These are phyloP conservation scores for Elgonia sp. DNA, from an alignment of 2,888 invertebrate genomes.

Conservation along the genomic window DNA sequence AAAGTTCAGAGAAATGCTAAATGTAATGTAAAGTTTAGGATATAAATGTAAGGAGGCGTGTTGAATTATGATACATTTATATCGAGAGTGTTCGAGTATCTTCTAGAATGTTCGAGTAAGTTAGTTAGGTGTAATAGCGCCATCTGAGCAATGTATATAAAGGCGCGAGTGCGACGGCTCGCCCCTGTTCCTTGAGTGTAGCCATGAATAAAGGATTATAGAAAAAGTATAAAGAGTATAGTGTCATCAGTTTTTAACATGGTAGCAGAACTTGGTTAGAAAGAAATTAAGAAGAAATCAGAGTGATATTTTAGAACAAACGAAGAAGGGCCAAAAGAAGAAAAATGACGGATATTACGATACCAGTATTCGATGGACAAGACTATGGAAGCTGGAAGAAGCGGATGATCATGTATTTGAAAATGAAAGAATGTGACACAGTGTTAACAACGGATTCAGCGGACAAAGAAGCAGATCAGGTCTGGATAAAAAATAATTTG, in stretches of 20 bases:
- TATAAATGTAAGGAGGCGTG: conserved; percentile 23
- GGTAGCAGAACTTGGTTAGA: too few relatives aligned
- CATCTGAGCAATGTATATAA: too few relatives aligned
- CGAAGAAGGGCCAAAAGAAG: not conserved
- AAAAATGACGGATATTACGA: conserved; percentile 17
- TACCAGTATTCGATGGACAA: conserved; percentile 75
- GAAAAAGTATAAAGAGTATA: too few relatives aligned
- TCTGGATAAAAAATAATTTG: conserved; percentile 72
- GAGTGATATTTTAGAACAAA: too few relatives aligned
- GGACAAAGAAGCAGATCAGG: conserved; percentile 67
- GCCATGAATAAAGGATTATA: too few relatives aligned
- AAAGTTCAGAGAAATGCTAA: conserved; percentile 4
- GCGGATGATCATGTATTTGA: conserved; percentile 64
- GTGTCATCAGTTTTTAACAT: too few relatives aligned
- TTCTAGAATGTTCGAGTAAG: too few relatives aligned
- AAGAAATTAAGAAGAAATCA: too few relatives aligned
- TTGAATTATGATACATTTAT: conserved; percentile 3
- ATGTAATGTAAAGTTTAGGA: not conserved
- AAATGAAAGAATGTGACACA: conserved; percentile 70
- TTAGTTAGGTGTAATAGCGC: too few relatives aligned
- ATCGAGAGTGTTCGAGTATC: not conserved
- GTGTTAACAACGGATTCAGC: not conserved
- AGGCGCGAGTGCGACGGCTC: too few relatives aligned
- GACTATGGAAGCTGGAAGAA: conserved; percentile 79
- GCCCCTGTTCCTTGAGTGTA: too few relatives aligned